Conservation (phyloP, 2,888 invertebrate genomes). For the Chouioia cunea region DNA sequence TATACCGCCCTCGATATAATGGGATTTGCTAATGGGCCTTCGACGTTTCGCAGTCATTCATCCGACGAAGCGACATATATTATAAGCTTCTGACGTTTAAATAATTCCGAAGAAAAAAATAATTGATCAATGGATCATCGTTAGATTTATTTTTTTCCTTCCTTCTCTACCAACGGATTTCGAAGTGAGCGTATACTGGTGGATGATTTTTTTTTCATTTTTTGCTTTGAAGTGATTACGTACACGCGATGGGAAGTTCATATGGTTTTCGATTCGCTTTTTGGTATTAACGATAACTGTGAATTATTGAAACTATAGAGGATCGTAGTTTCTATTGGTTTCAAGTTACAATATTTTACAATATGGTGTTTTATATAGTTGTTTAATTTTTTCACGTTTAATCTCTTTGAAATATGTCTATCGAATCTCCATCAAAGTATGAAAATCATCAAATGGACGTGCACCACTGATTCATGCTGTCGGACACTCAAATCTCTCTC, state of each 20-base stretch:
- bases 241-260: background rate
- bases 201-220: constrained; percentile 1
- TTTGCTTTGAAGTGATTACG: background rate
- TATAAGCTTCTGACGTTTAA: constrained; percentile 20
- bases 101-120: constrained; percentile 17
- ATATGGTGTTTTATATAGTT: too few species aligned
- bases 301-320: background rate
- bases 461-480: background rate
- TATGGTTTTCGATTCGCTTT: background rate
- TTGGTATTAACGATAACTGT: background rate
- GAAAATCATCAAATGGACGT: too few species aligned
- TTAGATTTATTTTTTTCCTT: too few species aligned
- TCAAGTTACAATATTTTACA: too few species aligned
- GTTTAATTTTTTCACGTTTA: too few species aligned
- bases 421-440: too few species aligned
- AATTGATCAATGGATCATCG: too few species aligned
- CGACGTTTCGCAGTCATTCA: constrained; percentile 28
- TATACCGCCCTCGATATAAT: constrained; percentile 52
- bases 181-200: background rate
- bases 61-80: constrained; percentile 6
- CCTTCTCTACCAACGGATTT: too few species aligned
- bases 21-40: constrained; percentile 57
- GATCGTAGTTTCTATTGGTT: too few species aligned
- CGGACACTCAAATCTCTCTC: background rate
- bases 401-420: too few species aligned